phyloP scores from a whole-genome alignment of 1,140 invertebrate genomes.

The Dermatophagoides farinae region DNA sequence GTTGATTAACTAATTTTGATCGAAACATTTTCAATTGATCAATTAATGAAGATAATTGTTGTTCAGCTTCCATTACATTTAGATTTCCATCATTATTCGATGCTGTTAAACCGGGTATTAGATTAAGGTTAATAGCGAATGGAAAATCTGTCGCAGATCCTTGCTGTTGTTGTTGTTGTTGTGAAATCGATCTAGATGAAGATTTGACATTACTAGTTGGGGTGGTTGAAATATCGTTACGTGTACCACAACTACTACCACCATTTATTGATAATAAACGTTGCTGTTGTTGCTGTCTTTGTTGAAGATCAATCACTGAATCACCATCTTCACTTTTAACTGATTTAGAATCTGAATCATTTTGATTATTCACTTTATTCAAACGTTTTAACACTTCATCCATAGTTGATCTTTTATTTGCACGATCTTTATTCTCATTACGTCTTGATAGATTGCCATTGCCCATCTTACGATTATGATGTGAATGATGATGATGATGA shows the following conservation, averaged over 20 bases:
- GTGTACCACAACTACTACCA: not conserved
- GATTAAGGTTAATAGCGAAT: not conserved
- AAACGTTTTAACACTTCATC: slow-evolving; percentile 9
- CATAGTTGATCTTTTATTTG: slow-evolving; percentile 8
- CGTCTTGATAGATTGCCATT: not conserved
- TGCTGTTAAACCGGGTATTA: not conserved
- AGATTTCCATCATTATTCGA: slow-evolving; percentile 26
- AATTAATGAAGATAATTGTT: slow-evolving; percentile 58
- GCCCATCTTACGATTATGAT: not conserved
- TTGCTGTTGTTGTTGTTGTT: not conserved
- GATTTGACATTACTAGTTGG: not conserved
- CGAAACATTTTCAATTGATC: slow-evolving; percentile 53
- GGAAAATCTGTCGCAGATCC: not conserved
- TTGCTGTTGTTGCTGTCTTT: not conserved
- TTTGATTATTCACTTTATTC: slow-evolving; percentile 4
- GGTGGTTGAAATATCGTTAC: not conserved
- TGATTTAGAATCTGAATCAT: not conserved
- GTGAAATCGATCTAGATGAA: not conserved
- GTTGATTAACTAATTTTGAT: slow-evolving; percentile 46
- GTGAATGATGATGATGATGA: not conserved
- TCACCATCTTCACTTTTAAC: not conserved
- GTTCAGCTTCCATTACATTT: slow-evolving; percentile 48
- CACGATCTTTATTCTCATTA: not conserved
- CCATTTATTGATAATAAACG: not conserved
- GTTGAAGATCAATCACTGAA: not conserved